A percentile compares a stretch with the other conserved stretches of the same genome.
These are phyloP conservation scores for Drosophila parvula DNA, from an alignment of 1,140 invertebrate genomes.

Conservation along the genomic window DNA sequence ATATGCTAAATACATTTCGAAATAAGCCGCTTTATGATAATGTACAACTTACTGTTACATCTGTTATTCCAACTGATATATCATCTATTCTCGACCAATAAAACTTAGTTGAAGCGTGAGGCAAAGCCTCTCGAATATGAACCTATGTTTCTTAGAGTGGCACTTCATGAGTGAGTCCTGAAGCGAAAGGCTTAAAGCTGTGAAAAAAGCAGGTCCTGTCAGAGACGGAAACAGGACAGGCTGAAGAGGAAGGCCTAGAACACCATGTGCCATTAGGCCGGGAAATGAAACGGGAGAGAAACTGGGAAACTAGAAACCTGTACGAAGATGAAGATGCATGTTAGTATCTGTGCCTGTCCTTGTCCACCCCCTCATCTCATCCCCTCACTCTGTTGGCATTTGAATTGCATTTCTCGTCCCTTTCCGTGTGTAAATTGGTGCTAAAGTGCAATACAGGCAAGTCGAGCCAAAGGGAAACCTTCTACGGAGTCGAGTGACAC, in stretches of 20 bases:
- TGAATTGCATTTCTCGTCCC: constrained; percentile 2
- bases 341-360: constrained; percentile 2
- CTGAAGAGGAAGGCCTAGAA: constrained; percentile 34
- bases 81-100: neutral
- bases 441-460: constrained; percentile 42
- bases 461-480: constrained; percentile 21
- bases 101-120: constrained; percentile 4
- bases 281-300: constrained; percentile 38
- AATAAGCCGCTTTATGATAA: too few relatives aligned
- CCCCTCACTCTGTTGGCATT: neutral
- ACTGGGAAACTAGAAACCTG: constrained; percentile 16
- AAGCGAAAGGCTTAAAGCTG: constrained; percentile 23
- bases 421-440: constrained; percentile 42
- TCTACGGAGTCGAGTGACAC: constrained; percentile 46
- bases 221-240: neutral
- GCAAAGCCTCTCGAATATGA: constrained; percentile 20
- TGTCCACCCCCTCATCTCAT: neutral
- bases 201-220: constrained; percentile 9
- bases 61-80: neutral
- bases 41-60: too few relatives aligned
- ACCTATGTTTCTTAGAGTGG: constrained; percentile 26
- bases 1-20: too few relatives aligned
- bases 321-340: constrained; percentile 36
- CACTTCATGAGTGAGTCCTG: constrained; percentile 18
- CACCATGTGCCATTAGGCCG: constrained; percentile 49